phyloP scores from a whole-genome alignment of 2,888 invertebrate species.

The Orgyia antiqua region DNA sequence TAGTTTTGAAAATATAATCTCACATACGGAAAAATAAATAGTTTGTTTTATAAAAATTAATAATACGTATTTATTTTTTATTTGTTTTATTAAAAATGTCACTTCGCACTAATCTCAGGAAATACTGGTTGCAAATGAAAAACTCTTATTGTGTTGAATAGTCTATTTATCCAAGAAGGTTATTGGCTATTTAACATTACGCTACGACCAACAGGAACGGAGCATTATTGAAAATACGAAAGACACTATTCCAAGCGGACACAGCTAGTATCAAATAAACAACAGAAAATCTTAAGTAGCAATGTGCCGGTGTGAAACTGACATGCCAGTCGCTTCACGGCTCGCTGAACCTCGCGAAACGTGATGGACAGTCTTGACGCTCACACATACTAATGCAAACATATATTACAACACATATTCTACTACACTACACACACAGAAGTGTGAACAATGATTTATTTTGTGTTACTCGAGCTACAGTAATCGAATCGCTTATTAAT shows the following conservation, averaged over 20 bases:
- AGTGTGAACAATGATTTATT: slow-evolving; percentile 5
- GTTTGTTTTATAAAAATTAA: too few species aligned
- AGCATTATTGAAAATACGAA: neutral
- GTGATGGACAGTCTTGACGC: slow-evolving; percentile 1
- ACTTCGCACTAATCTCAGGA: neutral
- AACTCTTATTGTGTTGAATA: neutral
- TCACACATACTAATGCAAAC: slow-evolving; percentile 4
- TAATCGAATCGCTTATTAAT: slow-evolving; percentile 7
- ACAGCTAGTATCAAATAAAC: neutral
- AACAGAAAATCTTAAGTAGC: slow-evolving; percentile 9
- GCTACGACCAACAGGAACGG: neutral
- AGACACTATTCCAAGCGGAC: neutral
- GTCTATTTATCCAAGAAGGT: neutral
- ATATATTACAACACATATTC: neutral
- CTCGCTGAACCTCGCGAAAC: slow-evolving; percentile 9
- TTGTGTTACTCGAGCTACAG: slow-evolving; percentile 2
- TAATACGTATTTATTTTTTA: too few species aligned
- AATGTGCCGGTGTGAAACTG: slow-evolving; percentile 18
- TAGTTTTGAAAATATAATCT: too few species aligned
- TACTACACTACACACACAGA: neutral
- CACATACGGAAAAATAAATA: too few species aligned
- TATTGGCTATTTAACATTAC: neutral
- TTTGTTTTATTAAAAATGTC: too few species aligned
- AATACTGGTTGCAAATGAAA: neutral
- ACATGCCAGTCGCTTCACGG: slow-evolving; percentile 15